Evolutionary conservation across 1,140 invertebrate genomes (phyloP).

Genomic region (Theocolax elegans): DNA sequence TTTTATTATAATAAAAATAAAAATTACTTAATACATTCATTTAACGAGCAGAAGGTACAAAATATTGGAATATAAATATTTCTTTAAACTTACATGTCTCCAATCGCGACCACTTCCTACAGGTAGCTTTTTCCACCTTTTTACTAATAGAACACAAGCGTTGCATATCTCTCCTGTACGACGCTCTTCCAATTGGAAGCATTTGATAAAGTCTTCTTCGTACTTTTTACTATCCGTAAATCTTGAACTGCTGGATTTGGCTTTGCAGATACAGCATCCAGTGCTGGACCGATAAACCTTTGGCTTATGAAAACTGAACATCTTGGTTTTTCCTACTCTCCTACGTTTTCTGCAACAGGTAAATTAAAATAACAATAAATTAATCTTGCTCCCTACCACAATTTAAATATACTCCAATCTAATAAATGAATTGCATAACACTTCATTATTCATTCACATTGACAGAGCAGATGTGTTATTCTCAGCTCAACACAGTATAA

Average conservation of each 20-base stretch:
- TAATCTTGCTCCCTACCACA: neutral
- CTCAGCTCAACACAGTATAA: too few species aligned
- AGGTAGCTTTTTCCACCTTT: conserved; percentile 87
- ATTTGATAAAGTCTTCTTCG: conserved; percentile 85
- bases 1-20: too few species aligned
- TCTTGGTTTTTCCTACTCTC: conserved; percentile 61
- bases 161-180: conserved; percentile 89
- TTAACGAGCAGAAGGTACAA: too few species aligned
- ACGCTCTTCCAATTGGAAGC: conserved; percentile 82
- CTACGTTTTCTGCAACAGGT: conserved; percentile 43
- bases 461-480: too few species aligned
- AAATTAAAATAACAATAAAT: conserved; percentile 24
- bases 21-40: too few species aligned
- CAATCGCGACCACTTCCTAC: conserved; percentile 82
- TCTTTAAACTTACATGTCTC: conserved; percentile 79
- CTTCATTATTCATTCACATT: too few species aligned
- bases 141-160: conserved; percentile 87
- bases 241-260: conserved; percentile 87
- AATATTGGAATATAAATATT: too few species aligned
- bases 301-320: conserved; percentile 92
- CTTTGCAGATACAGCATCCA: conserved; percentile 90
- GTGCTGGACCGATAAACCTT: conserved; percentile 87
- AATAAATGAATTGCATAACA: too few species aligned
- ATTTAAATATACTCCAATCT: too few species aligned
- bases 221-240: conserved; percentile 91